Evolutionary conservation across 2,113 vertebrate species (phyloP).

Genomic region (Neopipo cinnamomea): DNA sequence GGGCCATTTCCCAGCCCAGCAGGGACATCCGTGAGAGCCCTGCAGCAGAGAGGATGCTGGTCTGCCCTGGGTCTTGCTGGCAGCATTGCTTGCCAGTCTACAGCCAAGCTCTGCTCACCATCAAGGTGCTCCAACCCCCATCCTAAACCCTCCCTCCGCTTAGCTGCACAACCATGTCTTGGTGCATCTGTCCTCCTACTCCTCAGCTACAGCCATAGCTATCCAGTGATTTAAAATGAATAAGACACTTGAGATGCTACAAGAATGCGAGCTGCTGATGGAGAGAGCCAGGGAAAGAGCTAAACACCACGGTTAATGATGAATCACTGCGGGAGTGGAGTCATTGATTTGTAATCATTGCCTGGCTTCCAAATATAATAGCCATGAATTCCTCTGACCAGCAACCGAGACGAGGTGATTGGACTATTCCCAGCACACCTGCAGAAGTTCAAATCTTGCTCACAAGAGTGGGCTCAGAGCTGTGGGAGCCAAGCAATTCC

Average conservation of each 20-base stretch:
- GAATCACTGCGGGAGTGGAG: not conserved
- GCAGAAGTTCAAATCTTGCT: not conserved
- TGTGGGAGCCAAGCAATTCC: not conserved
- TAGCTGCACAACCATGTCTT: not conserved
- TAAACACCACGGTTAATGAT: not conserved
- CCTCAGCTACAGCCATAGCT: not conserved
- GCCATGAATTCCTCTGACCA: slow-evolving; percentile 7
- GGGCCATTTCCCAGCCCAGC: not conserved
- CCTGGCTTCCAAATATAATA: slow-evolving; percentile 2
- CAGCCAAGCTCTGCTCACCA: not conserved
- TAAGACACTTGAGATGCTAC: not conserved
- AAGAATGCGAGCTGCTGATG: not conserved
- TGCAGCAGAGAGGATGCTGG: fast-evolving
- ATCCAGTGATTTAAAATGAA: not conserved
- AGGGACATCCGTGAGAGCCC: not conserved
- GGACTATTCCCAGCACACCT: slow-evolving; percentile 8
- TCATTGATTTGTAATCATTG: slow-evolving; percentile 28
- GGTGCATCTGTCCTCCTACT: not conserved
- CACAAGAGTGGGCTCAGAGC: not conserved
- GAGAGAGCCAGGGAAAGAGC: not conserved
- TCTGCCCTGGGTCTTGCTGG: not conserved
- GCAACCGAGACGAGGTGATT: not conserved
- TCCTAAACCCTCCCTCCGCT: not conserved
- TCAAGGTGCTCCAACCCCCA: not conserved
- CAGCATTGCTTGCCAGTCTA: not conserved